Evolutionary conservation across 2,797 vertebrate species (phyloP).

Genomic region (Rhincodon typus): DNA sequence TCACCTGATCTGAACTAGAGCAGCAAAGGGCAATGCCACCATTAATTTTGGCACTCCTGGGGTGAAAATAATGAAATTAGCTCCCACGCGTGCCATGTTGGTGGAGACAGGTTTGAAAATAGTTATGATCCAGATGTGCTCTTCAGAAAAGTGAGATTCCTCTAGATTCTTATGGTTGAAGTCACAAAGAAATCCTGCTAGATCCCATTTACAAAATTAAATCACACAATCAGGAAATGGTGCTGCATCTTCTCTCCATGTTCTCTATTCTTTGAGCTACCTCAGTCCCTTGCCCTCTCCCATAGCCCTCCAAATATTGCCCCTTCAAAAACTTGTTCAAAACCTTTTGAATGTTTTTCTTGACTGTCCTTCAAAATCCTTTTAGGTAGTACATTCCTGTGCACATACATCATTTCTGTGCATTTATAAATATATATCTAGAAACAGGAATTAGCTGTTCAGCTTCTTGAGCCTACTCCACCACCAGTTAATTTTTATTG

Average conservation of each 20-base stretch:
- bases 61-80: not conserved
- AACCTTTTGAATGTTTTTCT: not conserved
- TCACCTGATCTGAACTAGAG: not conserved
- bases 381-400: not conserved
- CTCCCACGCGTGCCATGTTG: not conserved
- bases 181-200: not conserved
- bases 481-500: not conserved
- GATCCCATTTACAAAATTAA: not conserved
- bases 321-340: not conserved
- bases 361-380: not conserved
- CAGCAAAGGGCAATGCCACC: not conserved
- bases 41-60: too few species aligned
- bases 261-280: not conserved
- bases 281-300: not conserved
- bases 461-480: not conserved
- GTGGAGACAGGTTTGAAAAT: not conserved
- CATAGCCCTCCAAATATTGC: not conserved
- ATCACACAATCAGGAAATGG: not conserved
- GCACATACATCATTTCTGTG: not conserved
- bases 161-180: not conserved
- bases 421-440: not conserved
- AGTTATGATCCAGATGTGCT: not conserved
- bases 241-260: not conserved
- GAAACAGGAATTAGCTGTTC: not conserved
- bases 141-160: not conserved